Conservation (phyloP, 2,888 invertebrate species). For the Caenorhabditis parvicauda region DNA sequence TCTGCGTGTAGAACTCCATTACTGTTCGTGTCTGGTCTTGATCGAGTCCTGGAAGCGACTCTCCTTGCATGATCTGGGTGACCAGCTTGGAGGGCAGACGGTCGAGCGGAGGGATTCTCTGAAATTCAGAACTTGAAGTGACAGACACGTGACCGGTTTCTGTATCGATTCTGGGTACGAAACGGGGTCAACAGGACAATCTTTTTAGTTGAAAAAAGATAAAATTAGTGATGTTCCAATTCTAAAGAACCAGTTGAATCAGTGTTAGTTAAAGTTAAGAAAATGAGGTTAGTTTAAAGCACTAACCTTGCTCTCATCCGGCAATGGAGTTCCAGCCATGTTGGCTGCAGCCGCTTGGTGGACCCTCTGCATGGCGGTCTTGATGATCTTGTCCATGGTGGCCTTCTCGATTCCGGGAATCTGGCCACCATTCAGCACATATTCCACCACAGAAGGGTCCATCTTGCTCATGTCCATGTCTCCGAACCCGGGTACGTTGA, state of each 20-base stretch:
- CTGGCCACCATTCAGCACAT: conserved; percentile 58
- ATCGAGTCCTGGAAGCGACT: conserved; percentile 47
- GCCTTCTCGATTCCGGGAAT: conserved; percentile 59
- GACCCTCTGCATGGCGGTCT: conserved; percentile 51
- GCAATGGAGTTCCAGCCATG: conserved; percentile 28
- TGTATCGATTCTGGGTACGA: not conserved
- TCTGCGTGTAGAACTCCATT: conserved; percentile 48
- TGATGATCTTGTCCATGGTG: conserved; percentile 49
- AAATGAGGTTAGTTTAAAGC: not conserved
- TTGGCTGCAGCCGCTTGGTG: conserved; percentile 47
- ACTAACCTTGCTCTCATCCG: conserved; percentile 20
- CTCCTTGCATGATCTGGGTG: conserved; percentile 35
- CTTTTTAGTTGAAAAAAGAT: not conserved
- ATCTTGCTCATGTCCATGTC: conserved; percentile 57
- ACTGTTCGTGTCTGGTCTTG: conserved; percentile 43
- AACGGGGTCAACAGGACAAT: not conserved
- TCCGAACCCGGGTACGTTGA: conserved; percentile 59
- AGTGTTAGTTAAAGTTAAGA: not conserved
- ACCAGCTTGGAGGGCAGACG: conserved; percentile 44
- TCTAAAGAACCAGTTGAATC: not conserved
- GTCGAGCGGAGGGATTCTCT: conserved; percentile 43
- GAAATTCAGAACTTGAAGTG: conserved; percentile 1
- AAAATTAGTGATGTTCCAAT: not conserved
- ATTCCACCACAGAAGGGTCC: conserved; percentile 50
- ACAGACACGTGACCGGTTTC: not conserved